These are phyloP conservation scores for Kuschelorhynchus macadamiae DNA, from an alignment of 2,888 invertebrate genomes.

Conservation along the genomic window DNA sequence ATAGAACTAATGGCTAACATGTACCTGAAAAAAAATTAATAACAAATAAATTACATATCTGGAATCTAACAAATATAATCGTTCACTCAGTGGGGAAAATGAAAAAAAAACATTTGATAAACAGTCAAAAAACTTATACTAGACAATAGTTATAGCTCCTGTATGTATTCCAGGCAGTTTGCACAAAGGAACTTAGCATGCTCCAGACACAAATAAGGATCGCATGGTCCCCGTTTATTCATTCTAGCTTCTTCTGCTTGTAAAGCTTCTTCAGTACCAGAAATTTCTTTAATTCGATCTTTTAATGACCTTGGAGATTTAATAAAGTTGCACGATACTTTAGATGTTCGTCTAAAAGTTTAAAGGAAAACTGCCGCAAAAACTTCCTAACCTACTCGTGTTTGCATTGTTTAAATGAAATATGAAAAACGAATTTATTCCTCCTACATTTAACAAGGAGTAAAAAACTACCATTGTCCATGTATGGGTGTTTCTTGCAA, in stretches of 20 bases:
- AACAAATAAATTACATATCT: too few species aligned
- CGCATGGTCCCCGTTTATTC: neutral
- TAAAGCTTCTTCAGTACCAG: neutral
- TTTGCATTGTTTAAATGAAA: constrained; percentile 21
- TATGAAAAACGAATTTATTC: constrained; percentile 48
- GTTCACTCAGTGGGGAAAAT: too few species aligned
- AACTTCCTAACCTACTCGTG: constrained; percentile 23
- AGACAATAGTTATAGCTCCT: too few species aligned
- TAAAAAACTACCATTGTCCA: constrained; percentile 57
- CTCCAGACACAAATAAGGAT: constrained; percentile 8
- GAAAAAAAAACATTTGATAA: too few species aligned
- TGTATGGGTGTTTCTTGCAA: neutral
- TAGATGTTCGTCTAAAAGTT: constrained; percentile 7
- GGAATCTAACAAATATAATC: too few species aligned
- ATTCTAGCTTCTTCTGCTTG: neutral
- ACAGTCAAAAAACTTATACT: too few species aligned
- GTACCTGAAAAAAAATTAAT: too few species aligned
- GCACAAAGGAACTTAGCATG: constrained; percentile 5
- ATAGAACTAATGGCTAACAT: too few species aligned
- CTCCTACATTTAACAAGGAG: constrained; percentile 52
- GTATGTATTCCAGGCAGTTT: constrained; percentile 3
- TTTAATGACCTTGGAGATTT: constrained; percentile 5
- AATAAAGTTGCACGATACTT: neutral
- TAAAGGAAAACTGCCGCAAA: constrained; percentile 28
- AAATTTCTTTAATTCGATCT: constrained; percentile 8